These are phyloP conservation scores for Acipenser oxyrinchus DNA, from an alignment of 2,797 vertebrate species.

Conservation along the genomic window DNA sequence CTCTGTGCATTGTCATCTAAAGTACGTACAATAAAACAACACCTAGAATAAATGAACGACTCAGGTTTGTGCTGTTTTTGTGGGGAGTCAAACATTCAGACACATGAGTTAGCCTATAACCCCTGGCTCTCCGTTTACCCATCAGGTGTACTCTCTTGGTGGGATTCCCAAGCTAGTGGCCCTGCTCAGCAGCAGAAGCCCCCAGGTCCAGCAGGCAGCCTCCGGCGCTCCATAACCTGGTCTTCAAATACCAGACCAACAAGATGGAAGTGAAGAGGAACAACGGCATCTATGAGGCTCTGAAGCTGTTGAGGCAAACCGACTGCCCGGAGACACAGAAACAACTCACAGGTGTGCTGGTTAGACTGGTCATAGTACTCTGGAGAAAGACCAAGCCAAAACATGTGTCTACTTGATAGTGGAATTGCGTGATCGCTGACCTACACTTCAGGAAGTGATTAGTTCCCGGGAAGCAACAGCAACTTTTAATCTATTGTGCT, in stretches of 20 bases:
- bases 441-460: too few relatives aligned
- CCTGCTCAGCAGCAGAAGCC: conserved; percentile 64
- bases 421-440: too few relatives aligned
- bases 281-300: conserved; percentile 64
- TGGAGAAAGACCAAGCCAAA: neutral
- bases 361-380: neutral
- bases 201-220: conserved; percentile 60
- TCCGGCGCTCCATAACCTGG: conserved; percentile 78
- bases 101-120: too few relatives aligned
- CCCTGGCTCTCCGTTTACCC: neutral
- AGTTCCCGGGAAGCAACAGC: too few relatives aligned
- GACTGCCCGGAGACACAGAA: conserved; percentile 74
- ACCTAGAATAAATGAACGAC: too few relatives aligned
- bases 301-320: conserved; percentile 67
- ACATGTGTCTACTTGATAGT: too few relatives aligned
- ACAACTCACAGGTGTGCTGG: conserved; percentile 73
- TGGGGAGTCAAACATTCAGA: too few relatives aligned
- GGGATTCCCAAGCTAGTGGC: conserved; percentile 72
- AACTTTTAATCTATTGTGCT: too few relatives aligned
- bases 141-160: conserved; percentile 62
- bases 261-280: conserved; percentile 72
- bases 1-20: too few relatives aligned
- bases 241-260: conserved; percentile 68
- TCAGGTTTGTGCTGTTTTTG: too few relatives aligned
- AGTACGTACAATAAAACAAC: too few relatives aligned